These are phyloP conservation scores for Damaliscus lunatus DNA, from an alignment of 2,113 vertebrate genomes.

Conservation along the genomic window DNA sequence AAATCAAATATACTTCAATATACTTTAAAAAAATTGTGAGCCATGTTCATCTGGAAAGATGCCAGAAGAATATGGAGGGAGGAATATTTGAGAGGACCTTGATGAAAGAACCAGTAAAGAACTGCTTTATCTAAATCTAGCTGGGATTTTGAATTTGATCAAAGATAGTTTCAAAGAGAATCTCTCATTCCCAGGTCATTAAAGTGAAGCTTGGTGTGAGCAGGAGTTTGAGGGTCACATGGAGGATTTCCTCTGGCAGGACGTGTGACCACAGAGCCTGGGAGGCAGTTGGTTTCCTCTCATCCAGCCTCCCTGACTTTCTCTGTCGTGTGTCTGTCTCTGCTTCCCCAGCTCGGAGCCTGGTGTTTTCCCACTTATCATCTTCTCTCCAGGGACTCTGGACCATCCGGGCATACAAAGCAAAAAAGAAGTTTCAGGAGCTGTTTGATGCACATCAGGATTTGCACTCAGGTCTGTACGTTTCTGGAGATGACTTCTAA, in stretches of 20 bases:
- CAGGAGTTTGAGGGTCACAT: no score
- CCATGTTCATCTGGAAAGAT: not conserved
- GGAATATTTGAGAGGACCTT: not conserved
- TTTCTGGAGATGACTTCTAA: not conserved
- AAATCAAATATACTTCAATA: not conserved
- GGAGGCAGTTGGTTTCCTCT: not conserved
- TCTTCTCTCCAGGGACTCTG: not conserved
- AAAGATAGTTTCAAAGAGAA: not conserved
- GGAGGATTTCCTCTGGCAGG: not conserved
- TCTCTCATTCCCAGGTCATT: not conserved
- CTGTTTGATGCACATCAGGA: not conserved
- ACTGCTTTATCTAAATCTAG: not conserved
- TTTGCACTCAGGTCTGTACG: not conserved
- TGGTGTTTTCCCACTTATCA: not conserved
- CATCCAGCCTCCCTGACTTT: not conserved
- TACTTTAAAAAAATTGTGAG: not conserved
- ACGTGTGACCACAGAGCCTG: not conserved
- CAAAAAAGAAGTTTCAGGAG: not conserved
- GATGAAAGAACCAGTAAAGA: not conserved
- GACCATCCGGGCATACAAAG: not conserved
- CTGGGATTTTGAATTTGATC: not conserved
- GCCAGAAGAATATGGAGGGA: not conserved
- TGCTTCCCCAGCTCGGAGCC: not conserved
- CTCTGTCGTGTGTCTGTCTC: not conserved
- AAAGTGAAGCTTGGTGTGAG: no score